Evolutionary conservation across 2,113 vertebrate species (phyloP), one percentile per base, ranked within the genome.

Genomic region (Choloepus hoffmanni): DNA sequence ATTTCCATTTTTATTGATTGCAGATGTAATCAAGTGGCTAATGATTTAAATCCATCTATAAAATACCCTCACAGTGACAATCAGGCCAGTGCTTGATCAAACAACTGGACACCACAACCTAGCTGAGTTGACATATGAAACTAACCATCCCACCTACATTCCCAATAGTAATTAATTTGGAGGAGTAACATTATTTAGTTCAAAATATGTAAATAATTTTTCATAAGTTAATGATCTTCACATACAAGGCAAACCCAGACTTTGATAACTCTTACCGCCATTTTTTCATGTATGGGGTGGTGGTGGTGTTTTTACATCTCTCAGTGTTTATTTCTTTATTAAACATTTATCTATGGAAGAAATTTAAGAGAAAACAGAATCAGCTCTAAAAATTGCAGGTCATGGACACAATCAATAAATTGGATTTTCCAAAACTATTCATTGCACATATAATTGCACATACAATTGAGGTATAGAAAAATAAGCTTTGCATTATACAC

Each of bases 281-380:
- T 2, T 40, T 90, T 86, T 74, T 91, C 40, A 68, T 7, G 3
- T 30, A 7, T 14, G 30, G 5, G 67, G 50, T 36, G 40, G 6
- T 19, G 4, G 55, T 19, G 4, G 55, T 36, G 6, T 79, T 65
- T 73, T 63, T 73, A 65, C 1, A 70, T 65, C n/a, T 50, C 6
- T 82, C 26, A 43, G 58, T 28, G 13, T 12, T 58, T 23, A 48
- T 84, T 93, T 90, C 70, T 23, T 55, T 88, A 33, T 55, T 70
- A 83, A 65, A 40, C 24, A 63, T 78, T 84, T 84, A 58, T 21
- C n/a, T 92, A 58, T 60, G 11, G 15, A 70, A 55, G 53, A 53
- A 45, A 45, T 43, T 16, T 13, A 60, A 79, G n/a, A 85, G 43
- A 79, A 90, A 90, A 85, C 10, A 89, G 67, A 86, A 90, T n/a